phyloP scores from a whole-genome alignment of 1,140 invertebrate species.

The Penaeus indicus region DNA sequence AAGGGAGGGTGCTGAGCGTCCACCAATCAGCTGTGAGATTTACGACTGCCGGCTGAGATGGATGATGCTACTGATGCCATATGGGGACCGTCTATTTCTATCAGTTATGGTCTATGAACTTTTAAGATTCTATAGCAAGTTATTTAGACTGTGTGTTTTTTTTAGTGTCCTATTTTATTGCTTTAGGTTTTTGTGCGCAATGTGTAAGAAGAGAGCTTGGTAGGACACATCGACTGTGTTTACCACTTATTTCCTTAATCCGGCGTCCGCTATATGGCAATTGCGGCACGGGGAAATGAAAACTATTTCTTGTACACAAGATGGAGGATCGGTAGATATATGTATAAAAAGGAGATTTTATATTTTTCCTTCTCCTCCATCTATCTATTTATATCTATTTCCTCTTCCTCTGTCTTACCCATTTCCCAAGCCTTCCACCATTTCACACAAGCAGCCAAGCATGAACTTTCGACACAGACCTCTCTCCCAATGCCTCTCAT shows the following conservation, averaged over 20 bases:
- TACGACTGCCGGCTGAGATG: conserved; percentile 62
- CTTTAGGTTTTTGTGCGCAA: background rate
- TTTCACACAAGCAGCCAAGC: no score
- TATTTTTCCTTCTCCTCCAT: conserved; percentile 26
- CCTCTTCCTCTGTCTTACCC: no score
- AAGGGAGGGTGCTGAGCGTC: conserved; percentile 61
- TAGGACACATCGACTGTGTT: background rate
- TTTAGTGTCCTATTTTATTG: background rate
- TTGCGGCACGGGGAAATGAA: conserved; percentile 62
- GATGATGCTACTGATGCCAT: conserved; percentile 63
- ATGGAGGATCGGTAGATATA: conserved; percentile 48
- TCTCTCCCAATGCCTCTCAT: conserved; percentile 21
- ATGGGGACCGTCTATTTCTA: conserved; percentile 62
- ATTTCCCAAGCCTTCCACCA: no score
- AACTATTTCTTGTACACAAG: conserved; percentile 64
- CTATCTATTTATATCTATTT: background rate
- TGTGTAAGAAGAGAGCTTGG: background rate
- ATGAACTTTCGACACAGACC: no score
- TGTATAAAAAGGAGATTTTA: conserved; percentile 20
- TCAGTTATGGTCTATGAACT: conserved; percentile 58
- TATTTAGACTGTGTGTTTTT: conserved; percentile 1
- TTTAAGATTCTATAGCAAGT: conserved; percentile 55
- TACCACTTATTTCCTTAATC: conserved; percentile 45
- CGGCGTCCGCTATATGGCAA: conserved; percentile 58
- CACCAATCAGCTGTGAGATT: conserved; percentile 65